phyloP scores from a whole-genome alignment of 2,797 vertebrate species.

The Mormyrops attenuatus region DNA sequence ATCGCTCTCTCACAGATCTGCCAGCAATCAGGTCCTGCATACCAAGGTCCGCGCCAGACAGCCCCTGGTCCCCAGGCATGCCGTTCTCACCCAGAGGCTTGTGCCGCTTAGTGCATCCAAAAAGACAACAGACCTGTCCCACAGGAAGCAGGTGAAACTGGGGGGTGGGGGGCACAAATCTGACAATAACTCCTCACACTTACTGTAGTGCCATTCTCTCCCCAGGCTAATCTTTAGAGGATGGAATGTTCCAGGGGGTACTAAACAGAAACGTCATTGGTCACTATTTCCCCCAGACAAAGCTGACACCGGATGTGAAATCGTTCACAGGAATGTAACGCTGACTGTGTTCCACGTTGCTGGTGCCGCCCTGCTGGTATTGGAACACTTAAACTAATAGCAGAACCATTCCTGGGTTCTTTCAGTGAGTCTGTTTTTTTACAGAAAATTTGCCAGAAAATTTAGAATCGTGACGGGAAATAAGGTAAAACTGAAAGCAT shows the following conservation, averaged over 20 bases:
- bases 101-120: not conserved
- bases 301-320: not conserved
- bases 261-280: not conserved
- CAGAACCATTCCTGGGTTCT: not conserved
- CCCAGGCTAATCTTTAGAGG: not conserved
- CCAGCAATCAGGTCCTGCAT: not conserved
- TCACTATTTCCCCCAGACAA: not conserved
- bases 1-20: not conserved
- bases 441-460: slow-evolving; percentile 21
- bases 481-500: not conserved
- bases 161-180: not conserved
- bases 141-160: slow-evolving; percentile 3
- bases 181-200: slow-evolving; percentile 3
- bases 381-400: slow-evolving; percentile 25
- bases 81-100: not conserved
- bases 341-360: not conserved
- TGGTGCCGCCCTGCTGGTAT: not conserved
- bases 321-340: not conserved
- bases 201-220: not conserved
- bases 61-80: not conserved
- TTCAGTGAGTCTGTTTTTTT: not conserved
- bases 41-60: too few species aligned
- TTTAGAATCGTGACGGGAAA: not conserved
- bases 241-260: not conserved
- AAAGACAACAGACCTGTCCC: not conserved